Percentiles rank a stretch among this genome's conserved stretches.
These are phyloP conservation scores for Amia ocellicauda DNA, from an alignment of 2,113 vertebrate genomes.

Conservation along the genomic window DNA sequence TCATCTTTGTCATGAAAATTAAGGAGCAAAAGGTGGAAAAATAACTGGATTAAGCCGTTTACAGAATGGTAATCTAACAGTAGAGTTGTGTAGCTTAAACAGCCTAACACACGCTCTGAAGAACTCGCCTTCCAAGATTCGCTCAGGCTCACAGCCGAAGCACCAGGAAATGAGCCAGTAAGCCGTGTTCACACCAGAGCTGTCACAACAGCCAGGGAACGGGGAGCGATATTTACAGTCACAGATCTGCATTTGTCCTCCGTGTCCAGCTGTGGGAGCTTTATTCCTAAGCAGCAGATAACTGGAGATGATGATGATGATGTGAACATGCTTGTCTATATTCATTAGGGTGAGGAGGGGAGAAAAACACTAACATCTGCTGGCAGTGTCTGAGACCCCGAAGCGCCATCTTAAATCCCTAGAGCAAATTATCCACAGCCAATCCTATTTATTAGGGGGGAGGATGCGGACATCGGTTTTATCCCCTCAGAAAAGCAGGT, in stretches of 20 bases:
- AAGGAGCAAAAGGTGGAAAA: no score
- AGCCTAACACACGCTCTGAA: no score
- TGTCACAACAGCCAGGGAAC: no score
- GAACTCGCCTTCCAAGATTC: neutral
- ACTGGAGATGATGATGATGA: neutral
- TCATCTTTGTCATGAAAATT: no score
- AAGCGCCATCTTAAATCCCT: conserved; percentile 42
- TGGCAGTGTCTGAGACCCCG: conserved; percentile 15
- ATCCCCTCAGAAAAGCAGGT: conserved; percentile 15
- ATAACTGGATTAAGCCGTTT: no score
- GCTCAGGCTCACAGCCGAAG: no score
- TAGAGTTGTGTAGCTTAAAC: no score
- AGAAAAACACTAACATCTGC: conserved; percentile 33
- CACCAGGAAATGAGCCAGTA: no score
- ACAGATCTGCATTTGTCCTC: conserved; percentile 6
- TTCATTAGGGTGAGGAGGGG: neutral
- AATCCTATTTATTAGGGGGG: conserved; percentile 43
- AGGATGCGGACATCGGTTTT: conserved; percentile 6
- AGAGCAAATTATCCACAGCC: conserved; percentile 43
- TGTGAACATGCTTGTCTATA: neutral
- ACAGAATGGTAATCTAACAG: no score
- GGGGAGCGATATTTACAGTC: no score
- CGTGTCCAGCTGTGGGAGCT: neutral
- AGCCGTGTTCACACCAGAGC: no score
- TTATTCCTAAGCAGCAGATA: neutral